Percentiles rank a stretch among this genome's conserved stretches.
Evolutionary conservation across 2,888 invertebrate species (phyloP).

Genomic region (Leptinotarsa peninsularis): DNA sequence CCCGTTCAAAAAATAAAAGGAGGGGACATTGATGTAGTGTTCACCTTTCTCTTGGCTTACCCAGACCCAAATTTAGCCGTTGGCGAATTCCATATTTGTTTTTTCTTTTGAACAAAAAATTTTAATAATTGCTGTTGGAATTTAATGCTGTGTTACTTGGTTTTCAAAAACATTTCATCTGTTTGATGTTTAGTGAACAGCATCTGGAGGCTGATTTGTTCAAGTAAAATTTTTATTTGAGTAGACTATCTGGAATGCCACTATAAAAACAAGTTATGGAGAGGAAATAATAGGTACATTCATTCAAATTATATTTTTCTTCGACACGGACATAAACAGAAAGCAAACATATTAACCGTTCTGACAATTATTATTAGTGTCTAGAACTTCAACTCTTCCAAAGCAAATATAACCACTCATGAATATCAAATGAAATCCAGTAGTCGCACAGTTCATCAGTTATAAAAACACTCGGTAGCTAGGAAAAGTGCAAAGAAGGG

Average conservation of each 20-base stretch:
- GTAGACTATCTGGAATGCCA: not conserved
- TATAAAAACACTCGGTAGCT: slow-evolving; percentile 49
- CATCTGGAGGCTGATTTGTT: too few relatives aligned
- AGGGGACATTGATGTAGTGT: too few relatives aligned
- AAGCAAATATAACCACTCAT: slow-evolving; percentile 9
- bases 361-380: slow-evolving; percentile 8
- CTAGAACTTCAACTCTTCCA: not conserved
- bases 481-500: slow-evolving; percentile 44
- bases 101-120: too few relatives aligned
- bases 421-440: slow-evolving; percentile 35
- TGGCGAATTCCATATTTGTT: too few relatives aligned
- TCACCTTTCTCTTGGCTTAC: too few relatives aligned
- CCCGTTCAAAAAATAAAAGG: too few relatives aligned
- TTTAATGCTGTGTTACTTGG: too few relatives aligned
- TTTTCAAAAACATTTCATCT: too few relatives aligned
- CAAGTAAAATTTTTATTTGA: not conserved
- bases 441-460: slow-evolving; percentile 47
- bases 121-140: too few relatives aligned
- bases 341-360: slow-evolving; percentile 10
- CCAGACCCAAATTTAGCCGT: too few relatives aligned
- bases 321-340: not conserved
- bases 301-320: slow-evolving; percentile 7
- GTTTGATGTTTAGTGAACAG: too few relatives aligned
- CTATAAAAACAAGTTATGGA: not conserved
- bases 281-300: not conserved